Evolutionary conservation across 1,140 invertebrate species (phyloP).

Genomic region (Melitaea cinxia): DNA sequence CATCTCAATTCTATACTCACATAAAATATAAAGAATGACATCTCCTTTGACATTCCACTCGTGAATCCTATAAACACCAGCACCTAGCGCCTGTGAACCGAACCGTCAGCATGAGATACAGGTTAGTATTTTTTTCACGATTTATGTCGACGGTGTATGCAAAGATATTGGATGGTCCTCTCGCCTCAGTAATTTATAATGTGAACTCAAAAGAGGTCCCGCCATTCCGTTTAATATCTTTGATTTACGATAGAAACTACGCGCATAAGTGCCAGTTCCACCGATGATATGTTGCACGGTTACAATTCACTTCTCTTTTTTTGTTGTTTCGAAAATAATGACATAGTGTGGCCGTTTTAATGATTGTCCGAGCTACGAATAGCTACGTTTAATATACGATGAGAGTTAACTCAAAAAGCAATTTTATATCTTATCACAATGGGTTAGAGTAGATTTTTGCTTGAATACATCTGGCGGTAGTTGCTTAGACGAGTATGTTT

Average conservation of each 20-base stretch:
- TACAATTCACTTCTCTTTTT: conserved; percentile 68
- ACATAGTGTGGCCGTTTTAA: conserved; percentile 72
- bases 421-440: conserved; percentile 13
- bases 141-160: conserved; percentile 67
- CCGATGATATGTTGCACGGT: conserved; percentile 74
- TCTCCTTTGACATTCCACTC: neutral
- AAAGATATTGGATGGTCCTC: conserved; percentile 69
- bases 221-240: conserved; percentile 79
- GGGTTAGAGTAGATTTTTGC: neutral
- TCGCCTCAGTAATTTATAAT: conserved; percentile 76
- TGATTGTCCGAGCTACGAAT: conserved; percentile 47
- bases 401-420: neutral
- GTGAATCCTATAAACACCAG: neutral
- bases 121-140: conserved; percentile 55
- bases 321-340: conserved; percentile 73
- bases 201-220: conserved; percentile 79
- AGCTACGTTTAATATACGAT: conserved; percentile 25
- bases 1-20: neutral
- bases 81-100: conserved; percentile 36
- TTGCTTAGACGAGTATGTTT: conserved; percentile 15
- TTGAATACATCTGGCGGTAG: neutral
- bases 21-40: neutral
- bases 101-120: conserved; percentile 43
- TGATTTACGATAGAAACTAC: conserved; percentile 81
- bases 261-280: conserved; percentile 71